Percentiles rank a stretch among this genome's conserved stretches.
phyloP scores from a whole-genome alignment of 2,888 invertebrate genomes.

The Protophormia terraenovae region DNA sequence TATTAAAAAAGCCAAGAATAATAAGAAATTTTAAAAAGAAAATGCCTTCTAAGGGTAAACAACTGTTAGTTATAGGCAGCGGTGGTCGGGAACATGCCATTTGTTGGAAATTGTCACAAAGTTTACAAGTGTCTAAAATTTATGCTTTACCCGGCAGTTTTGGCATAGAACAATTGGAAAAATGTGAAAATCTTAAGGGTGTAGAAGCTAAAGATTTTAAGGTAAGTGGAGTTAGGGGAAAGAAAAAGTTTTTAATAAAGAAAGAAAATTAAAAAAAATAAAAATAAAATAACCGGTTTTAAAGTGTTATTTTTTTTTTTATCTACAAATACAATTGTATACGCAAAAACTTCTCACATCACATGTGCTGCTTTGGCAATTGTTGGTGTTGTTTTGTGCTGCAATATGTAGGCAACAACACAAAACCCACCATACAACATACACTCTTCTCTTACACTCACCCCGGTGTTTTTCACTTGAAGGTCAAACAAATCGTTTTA shows the following conservation, averaged over 20 bases:
- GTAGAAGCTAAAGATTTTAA: constrained; percentile 87
- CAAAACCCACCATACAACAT: background rate
- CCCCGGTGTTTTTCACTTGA: constrained; percentile 4
- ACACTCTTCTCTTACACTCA: background rate
- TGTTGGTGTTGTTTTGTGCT: no score
- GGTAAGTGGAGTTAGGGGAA: constrained; percentile 82
- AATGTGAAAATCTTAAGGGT: constrained; percentile 85
- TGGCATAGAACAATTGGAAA: constrained; percentile 87
- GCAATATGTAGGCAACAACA: background rate
- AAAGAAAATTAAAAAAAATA: background rate
- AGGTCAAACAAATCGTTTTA: constrained; percentile 43
- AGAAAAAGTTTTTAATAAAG: background rate
- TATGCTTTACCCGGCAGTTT: constrained; percentile 95
- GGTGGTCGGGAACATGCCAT: constrained; percentile 98
- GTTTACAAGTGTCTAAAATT: constrained; percentile 86
- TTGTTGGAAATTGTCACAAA: constrained; percentile 95
- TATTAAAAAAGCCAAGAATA: constrained; percentile 1
- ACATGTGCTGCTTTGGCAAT: background rate
- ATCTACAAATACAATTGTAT: constrained; percentile 2
- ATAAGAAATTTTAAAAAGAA: background rate
- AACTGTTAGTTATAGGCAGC: constrained; percentile 92
- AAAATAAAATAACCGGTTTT: constrained; percentile 10
- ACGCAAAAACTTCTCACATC: background rate
- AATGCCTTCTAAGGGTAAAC: constrained; percentile 77
- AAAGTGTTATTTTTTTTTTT: constrained; percentile 3